Base-by-base conservation (phyloP, 2,888 invertebrate genomes). In the Pristionchus maxplancki region DNA sequence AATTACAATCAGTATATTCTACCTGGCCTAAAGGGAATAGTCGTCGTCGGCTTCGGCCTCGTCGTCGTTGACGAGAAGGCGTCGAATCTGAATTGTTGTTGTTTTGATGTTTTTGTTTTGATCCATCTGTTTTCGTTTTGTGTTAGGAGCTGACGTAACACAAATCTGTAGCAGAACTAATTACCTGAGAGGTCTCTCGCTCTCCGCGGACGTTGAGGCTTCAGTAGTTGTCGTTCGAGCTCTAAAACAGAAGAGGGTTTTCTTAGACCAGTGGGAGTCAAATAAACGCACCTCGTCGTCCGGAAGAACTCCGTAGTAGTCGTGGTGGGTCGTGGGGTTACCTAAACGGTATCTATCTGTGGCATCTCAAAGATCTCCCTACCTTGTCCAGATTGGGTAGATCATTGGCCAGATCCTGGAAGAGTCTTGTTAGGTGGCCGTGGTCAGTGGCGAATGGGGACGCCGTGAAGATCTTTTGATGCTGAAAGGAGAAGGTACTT, bases 361-460 rank as follows among this genome's bases (percentile, higher is more conserved):
- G n/a, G n/a, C n/a, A n/a, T n/a, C n/a, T n/a, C n/a, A n/a, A n/a
- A n/a, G n/a, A n/a, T n/a, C n/a, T n/a, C n/a, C n/a, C n/a, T 83
- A 53, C 82, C 24, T 28, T 53, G 20, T 83, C 82, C 50, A 83
- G 82, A 83, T 83, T 83, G 20, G 82, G 82, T 20, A 58, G 50
- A 37, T 87, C 71, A 50, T 50, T 31, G 13, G 86, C 71, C 28
- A 87, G 44, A 50, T 87, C 86, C 50, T 71, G 44, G 86, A 87
- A 87, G 20, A 87, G 50, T 71, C 86, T 40, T 11, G 86, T 24
- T 1, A 87, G 37, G 34, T 87, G 86, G 0, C 86, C 86, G 71
- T 87, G 86, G 34, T 87, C 86, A 5, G 71, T 87, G 50, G 86
- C 86, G 40, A 87, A 87, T 28, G 86, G 86, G 50, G 86, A 87